A percentile compares a stretch with the other conserved stretches of the same genome.
These are phyloP conservation scores for Dendrolimus houi DNA, from an alignment of 2,888 invertebrate species.

Conservation along the genomic window DNA sequence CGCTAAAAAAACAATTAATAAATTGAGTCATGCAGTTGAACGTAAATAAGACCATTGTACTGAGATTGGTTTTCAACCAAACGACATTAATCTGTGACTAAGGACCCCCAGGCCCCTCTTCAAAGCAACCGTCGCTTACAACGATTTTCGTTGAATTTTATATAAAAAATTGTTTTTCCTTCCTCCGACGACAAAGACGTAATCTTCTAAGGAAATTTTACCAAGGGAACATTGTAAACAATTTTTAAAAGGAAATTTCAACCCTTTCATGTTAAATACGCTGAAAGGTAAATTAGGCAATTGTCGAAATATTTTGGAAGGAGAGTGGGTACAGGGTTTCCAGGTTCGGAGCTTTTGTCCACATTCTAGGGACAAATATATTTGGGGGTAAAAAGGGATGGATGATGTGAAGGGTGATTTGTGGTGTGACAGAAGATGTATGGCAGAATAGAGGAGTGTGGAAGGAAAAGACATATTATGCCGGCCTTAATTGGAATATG, in stretches of 20 bases:
- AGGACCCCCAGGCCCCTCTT: not conserved
- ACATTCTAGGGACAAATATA: too few species aligned
- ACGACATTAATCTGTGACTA: not conserved
- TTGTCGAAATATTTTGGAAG: slow-evolving; percentile 15
- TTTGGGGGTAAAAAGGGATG: too few species aligned
- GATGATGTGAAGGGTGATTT: too few species aligned
- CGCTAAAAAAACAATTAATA: too few species aligned
- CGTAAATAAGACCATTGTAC: too few species aligned
- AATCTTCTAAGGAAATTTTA: not conserved
- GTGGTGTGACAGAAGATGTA: too few species aligned
- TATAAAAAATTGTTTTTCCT: not conserved
- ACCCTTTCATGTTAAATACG: slow-evolving; percentile 11
- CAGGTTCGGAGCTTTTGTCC: too few species aligned
- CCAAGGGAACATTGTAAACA: slow-evolving; percentile 5
- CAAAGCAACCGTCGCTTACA: not conserved
- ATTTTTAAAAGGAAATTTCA: slow-evolving; percentile 16
- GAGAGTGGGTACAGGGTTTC: not conserved
- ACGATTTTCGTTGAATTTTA: not conserved
- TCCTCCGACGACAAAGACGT: not conserved
- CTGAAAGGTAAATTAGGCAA: slow-evolving; percentile 18
- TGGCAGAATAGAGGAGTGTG: too few species aligned
- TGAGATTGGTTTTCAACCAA: not conserved
- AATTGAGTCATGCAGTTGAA: too few species aligned
- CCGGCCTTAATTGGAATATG: too few species aligned
- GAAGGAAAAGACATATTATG: too few species aligned